These are phyloP conservation scores for Eulemur mongoz DNA, from an alignment of 2,797 vertebrate genomes.

Conservation along the genomic window DNA sequence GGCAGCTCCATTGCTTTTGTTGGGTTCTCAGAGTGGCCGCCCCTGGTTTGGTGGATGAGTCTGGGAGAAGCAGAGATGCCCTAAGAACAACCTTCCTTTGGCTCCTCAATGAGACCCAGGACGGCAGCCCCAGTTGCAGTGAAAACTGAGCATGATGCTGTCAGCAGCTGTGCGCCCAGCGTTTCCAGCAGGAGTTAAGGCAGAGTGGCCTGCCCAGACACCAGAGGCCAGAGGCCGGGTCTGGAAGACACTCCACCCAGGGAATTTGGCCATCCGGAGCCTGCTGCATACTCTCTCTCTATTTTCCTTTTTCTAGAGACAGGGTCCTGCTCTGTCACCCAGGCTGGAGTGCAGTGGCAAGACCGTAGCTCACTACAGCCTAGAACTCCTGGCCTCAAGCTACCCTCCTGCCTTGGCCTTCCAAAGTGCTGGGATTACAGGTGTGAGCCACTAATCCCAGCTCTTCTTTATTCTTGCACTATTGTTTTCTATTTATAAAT, in stretches of 20 bases:
- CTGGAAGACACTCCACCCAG: no score
- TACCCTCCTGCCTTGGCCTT: neutral
- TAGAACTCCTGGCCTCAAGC: neutral
- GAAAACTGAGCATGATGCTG: neutral
- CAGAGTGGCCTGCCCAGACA: neutral
- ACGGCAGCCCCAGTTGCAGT: rapidly evolving
- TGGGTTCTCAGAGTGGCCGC: neutral
- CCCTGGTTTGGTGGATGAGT: neutral
- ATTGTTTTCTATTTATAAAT: neutral
- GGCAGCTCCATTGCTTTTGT: rapidly evolving
- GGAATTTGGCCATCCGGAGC: rapidly evolving
- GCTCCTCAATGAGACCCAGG: neutral
- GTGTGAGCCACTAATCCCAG: neutral
- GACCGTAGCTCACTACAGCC: neutral
- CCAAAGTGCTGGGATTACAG: neutral
- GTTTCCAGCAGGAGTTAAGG: neutral
- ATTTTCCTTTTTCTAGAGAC: neutral
- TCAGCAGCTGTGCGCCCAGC: rapidly evolving
- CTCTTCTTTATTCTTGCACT: neutral
- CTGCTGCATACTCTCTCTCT: neutral
- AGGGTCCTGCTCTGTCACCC: neutral
- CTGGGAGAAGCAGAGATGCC: neutral
- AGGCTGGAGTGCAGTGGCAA: neutral
- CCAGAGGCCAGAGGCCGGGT: neutral
- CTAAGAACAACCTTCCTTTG: neutral